A percentile compares a stretch with the other conserved stretches of the same genome.
Conservation (phyloP, 2,797 vertebrate genomes). For the Gambelia wislizenii region DNA sequence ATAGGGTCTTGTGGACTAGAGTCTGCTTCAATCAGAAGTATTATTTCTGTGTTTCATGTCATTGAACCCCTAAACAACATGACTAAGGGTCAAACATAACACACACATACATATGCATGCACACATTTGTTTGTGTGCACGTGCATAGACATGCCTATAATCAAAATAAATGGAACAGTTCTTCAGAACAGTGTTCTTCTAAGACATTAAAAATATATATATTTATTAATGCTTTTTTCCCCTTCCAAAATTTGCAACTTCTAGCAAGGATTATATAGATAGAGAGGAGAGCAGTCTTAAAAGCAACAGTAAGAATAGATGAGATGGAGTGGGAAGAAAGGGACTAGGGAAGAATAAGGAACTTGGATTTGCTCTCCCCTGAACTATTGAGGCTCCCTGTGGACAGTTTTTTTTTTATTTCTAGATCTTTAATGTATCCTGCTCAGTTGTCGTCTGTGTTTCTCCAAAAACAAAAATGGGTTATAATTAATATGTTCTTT, state of each 20-base stretch:
- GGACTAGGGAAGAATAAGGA: not conserved
- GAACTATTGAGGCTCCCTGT: not conserved
- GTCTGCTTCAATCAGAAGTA: not conserved
- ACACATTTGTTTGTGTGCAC: too few relatives aligned
- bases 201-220: not conserved
- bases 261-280: not conserved
- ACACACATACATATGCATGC: too few relatives aligned
- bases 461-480: not conserved
- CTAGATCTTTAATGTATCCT: not conserved
- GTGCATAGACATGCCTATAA: not conserved
- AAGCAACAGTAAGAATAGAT: not conserved
- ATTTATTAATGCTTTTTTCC: not conserved
- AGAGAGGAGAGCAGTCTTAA: not conserved
- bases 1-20: not conserved
- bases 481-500: not conserved
- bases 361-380: not conserved
- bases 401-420: not conserved
- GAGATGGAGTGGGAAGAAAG: not conserved
- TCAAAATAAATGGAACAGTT: not conserved
- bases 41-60: not conserved
- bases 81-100: too few relatives aligned
- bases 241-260: not conserved
- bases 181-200: not conserved
- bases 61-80: not conserved
- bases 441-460: not conserved